Evolutionary conservation across 1,140 invertebrate species (phyloP).

Genomic region (Zaprionus nigranus): DNA sequence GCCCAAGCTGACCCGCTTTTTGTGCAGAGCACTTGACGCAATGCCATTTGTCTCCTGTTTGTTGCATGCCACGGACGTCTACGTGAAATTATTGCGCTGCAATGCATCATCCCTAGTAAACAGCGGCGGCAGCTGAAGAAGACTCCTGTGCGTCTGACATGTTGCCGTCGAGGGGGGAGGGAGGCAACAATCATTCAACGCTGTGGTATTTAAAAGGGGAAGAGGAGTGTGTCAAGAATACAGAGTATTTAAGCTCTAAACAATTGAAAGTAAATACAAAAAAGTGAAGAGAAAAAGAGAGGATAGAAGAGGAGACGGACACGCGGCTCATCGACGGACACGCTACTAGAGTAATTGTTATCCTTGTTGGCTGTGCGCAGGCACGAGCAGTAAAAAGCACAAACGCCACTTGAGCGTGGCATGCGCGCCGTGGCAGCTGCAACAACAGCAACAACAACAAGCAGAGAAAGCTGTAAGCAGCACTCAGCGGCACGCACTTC

Average conservation of each 20-base stretch:
- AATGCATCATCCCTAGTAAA: conserved; percentile 80
- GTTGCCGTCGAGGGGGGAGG: conserved; percentile 40
- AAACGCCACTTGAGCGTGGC: conserved; percentile 67
- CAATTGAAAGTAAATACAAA: conserved; percentile 62
- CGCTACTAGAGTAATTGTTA: conserved; percentile 77
- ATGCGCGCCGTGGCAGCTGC: conserved; percentile 45
- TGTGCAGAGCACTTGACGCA: conserved; percentile 17
- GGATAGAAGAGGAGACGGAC: conserved; percentile 5
- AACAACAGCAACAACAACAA: conserved; percentile 51
- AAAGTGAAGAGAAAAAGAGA: conserved; percentile 5
- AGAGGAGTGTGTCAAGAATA: conserved; percentile 4
- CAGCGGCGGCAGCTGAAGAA: conserved; percentile 41
- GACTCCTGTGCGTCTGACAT: conserved; percentile 60
- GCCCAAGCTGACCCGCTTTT: conserved; percentile 28
- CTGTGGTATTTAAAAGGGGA: conserved; percentile 24
- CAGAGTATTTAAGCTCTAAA: conserved; percentile 71
- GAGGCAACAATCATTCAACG: conserved; percentile 1
- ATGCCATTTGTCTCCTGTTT: conserved; percentile 41
- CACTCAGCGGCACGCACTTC: conserved; percentile 79
- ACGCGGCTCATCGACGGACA: conserved; percentile 54
- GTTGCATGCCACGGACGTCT: conserved; percentile 70
- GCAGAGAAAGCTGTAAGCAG: conserved; percentile 65
- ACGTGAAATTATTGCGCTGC: conserved; percentile 79
- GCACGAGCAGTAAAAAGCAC: conserved; percentile 67
- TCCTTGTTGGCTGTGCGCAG: conserved; percentile 75